Base-by-base conservation (phyloP, 2,797 vertebrate species). In the Cryptoblepharus egeriae region DNA sequence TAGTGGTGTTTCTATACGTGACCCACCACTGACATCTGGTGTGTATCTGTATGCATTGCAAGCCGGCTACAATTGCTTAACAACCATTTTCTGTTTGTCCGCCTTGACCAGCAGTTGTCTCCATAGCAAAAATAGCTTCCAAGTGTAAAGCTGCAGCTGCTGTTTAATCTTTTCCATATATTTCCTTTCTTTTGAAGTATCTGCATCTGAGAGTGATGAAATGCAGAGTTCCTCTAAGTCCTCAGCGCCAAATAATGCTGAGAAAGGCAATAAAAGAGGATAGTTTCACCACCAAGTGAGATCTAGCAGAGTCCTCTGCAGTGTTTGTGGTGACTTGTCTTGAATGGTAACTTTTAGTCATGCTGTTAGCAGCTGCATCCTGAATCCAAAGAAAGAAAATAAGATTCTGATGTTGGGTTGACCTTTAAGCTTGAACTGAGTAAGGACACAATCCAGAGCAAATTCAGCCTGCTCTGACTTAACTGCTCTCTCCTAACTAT, bases 11-110 rank as follows among this genome's bases (percentile, higher is more conserved):
- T 13, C 22, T 5, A 45, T 89, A 4, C 0, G 9, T 83, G 81
- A 82, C 67, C 75, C 86, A 64, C 58, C 64, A n/a, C 70, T 35
- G 78, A 42, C 84, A 85, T 0, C 82, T 32, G 2, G 78, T 1
- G n/a, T 71, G n/a, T 3, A 1, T 22, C 32, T 0, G 0, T 80
- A n/a, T 80, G 52, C 1, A 9, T 20, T 37, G 16, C 1, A 85
- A 0, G 22, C 0, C 0, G 22, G 16, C 26, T 77, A 3, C 1
- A 0, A 0, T 55, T 65, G 70, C 65, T 0, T 0, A 49, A 16
- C 12, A 49, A 16, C 12, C 60, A 42, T 37, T 7, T 30, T 42
- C 9, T 42, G 30, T 13, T 3, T 49, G 0, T 0, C 52, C 12
- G 60, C 0, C 20, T 2, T 65, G 60, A 5, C 8, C 24, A 4